A percentile compares a stretch with the other conserved stretches of the same genome.
phyloP scores from a whole-genome alignment of 2,888 invertebrate species.

The Lamproptera curius region DNA sequence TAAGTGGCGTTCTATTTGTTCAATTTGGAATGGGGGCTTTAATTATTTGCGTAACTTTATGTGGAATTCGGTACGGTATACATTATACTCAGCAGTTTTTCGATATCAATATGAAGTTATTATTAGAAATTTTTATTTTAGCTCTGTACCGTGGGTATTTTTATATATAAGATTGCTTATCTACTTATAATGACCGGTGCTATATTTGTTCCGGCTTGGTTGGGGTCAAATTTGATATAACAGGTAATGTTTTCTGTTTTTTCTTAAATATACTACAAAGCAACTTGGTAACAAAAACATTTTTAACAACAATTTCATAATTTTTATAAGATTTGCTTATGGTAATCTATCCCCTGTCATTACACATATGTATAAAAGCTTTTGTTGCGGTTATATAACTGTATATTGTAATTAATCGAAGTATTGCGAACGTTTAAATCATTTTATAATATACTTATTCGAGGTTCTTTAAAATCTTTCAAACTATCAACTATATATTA shows the following conservation, averaged over 20 bases:
- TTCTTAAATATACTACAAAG: not conserved
- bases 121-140: not conserved
- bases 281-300: too few species aligned
- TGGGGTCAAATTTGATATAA: conserved; percentile 6
- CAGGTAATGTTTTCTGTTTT: not conserved
- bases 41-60: conserved; percentile 52
- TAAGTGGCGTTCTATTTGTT: conserved; percentile 47
- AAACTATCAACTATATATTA: too few species aligned
- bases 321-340: too few species aligned
- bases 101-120: not conserved
- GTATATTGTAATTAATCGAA: too few species aligned
- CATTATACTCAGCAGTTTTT: conserved; percentile 33
- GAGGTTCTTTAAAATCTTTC: too few species aligned
- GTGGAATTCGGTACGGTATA: conserved; percentile 34
- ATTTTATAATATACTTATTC: too few species aligned
- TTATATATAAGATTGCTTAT: conserved; percentile 6
- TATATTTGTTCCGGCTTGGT: conserved; percentile 13
- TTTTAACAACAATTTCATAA: too few species aligned
- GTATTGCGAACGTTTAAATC: too few species aligned
- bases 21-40: conserved; percentile 48
- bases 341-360: too few species aligned
- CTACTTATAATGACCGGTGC: conserved; percentile 2
- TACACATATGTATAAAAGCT: not conserved
- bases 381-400: not conserved
- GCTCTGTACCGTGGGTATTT: not conserved